phyloP scores from a whole-genome alignment of 2,888 invertebrate species.

The Diarsia mendica region DNA sequence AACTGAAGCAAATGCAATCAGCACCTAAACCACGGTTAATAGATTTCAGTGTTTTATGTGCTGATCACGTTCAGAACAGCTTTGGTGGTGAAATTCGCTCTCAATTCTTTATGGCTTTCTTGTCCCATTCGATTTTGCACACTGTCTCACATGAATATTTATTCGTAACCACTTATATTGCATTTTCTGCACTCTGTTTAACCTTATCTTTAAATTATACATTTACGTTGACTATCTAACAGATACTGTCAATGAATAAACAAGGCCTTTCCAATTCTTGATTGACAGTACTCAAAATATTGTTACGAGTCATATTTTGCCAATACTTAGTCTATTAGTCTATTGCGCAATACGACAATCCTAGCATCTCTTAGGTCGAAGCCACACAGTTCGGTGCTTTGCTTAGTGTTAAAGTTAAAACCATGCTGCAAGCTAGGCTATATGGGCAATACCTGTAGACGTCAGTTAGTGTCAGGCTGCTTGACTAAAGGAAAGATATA shows the following conservation, averaged over 20 bases:
- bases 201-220: neutral
- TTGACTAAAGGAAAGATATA: too few relatives aligned
- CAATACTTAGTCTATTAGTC: neutral
- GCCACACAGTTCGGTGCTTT: neutral
- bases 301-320: constrained; percentile 7
- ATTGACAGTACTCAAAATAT: constrained; percentile 34
- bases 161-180: neutral
- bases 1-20: neutral
- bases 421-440: neutral
- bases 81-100: neutral
- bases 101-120: constrained; percentile 11
- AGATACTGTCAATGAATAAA: constrained; percentile 13
- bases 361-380: neutral
- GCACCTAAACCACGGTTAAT: too few relatives aligned
- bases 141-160: neutral
- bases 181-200: neutral
- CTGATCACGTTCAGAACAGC: neutral
- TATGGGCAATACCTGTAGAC: too few relatives aligned
- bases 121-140: constrained; percentile 30
- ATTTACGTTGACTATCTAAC: constrained; percentile 6
- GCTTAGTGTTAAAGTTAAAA: too few relatives aligned
- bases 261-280: constrained; percentile 18
- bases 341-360: constrained; percentile 24
- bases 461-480: neutral
- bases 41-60: too few relatives aligned